phyloP scores from a whole-genome alignment of 2,797 vertebrate species.

The Bovichtus variegatus region DNA sequence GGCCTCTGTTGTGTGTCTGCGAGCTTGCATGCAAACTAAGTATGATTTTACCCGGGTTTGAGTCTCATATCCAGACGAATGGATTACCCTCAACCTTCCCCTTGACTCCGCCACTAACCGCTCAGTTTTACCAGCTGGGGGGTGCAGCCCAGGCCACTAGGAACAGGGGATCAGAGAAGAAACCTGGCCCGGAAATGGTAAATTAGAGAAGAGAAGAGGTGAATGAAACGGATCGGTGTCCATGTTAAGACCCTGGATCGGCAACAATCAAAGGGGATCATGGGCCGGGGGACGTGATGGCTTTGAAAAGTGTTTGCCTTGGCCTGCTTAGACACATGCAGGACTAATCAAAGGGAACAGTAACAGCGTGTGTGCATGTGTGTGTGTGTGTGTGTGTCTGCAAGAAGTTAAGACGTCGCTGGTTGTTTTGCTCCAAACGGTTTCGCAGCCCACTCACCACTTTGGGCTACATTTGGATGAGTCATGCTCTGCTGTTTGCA shows the following conservation, averaged over 20 bases:
- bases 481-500: conserved; percentile 23
- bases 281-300: background rate
- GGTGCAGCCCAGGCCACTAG: background rate
- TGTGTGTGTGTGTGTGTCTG: background rate
- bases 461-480: conserved; percentile 23
- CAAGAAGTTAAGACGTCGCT: background rate
- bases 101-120: conserved; percentile 20
- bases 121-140: conserved; percentile 13
- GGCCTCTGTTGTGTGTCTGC: background rate
- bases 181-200: conserved; percentile 35
- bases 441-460: background rate
- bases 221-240: conserved; percentile 17
- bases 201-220: conserved; percentile 19
- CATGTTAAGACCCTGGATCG: conserved; percentile 14
- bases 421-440: conserved; percentile 1
- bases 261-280: conserved; percentile 26
- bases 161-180: conserved; percentile 14
- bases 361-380: background rate
- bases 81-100: conserved; percentile 27
- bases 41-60: conserved; percentile 4
- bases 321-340: background rate
- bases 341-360: background rate
- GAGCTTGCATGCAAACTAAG: background rate
- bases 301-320: conserved; percentile 29
- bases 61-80: conserved; percentile 26